Conservation (phyloP, 1,140 invertebrate genomes). For the Paralvinella palmiformis region DNA sequence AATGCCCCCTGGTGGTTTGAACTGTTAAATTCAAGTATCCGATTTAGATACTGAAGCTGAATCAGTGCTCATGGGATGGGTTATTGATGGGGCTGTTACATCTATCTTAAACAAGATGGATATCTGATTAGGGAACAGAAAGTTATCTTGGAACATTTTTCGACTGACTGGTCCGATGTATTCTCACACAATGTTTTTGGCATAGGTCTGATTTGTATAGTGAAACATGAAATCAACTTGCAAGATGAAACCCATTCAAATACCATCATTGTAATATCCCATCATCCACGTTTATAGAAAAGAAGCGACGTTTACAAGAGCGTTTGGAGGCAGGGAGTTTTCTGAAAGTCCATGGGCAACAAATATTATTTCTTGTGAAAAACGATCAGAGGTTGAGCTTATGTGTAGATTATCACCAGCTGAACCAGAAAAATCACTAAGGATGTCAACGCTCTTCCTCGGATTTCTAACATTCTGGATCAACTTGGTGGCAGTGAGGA, state of each 20-base stretch:
- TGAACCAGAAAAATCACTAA: constrained; percentile 25
- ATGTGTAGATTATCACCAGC: constrained; percentile 26
- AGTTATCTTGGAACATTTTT: too few species aligned
- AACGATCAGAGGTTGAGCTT: constrained; percentile 25
- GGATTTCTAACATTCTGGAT: constrained; percentile 7
- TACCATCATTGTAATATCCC: not conserved
- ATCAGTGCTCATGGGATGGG: too few species aligned
- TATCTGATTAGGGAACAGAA: too few species aligned
- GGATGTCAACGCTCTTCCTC: constrained; percentile 14
- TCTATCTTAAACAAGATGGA: too few species aligned
- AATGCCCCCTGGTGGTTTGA: too few species aligned
- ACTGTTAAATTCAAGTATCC: too few species aligned
- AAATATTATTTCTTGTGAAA: constrained; percentile 18
- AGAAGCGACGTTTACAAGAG: not conserved
- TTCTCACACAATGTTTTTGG: too few species aligned
- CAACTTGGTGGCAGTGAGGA: not conserved
- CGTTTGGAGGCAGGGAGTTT: not conserved
- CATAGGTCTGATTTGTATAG: too few species aligned
- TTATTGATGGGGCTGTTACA: too few species aligned
- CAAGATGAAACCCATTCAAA: constrained; percentile 5
- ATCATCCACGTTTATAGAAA: not conserved
- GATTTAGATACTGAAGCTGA: too few species aligned
- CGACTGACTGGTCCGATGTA: too few species aligned
- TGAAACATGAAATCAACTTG: constrained; percentile 2
- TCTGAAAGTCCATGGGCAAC: constrained; percentile 18